phyloP scores from a whole-genome alignment of 1,140 invertebrate genomes.

The Lordiphosa collinella region DNA sequence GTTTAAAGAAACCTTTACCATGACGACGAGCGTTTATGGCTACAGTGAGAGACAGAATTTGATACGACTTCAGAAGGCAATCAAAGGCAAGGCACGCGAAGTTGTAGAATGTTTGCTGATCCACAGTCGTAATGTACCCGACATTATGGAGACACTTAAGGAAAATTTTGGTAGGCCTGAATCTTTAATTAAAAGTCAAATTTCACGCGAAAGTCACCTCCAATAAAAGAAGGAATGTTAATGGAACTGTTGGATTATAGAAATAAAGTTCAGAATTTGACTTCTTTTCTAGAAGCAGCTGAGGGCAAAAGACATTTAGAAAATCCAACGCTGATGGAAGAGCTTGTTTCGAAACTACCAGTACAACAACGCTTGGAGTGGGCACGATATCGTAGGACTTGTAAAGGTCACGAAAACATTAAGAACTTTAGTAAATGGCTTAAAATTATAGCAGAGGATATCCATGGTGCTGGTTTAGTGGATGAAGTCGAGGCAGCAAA shows the following conservation, averaged over 20 bases:
- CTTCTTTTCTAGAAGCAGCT: background rate
- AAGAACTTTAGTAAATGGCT: no score
- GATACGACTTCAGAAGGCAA: background rate
- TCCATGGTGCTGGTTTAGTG: no score
- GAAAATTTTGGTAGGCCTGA: background rate
- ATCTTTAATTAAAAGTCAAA: background rate
- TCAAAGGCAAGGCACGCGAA: background rate
- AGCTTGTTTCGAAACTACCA: no score
- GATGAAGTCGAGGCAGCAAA: no score
- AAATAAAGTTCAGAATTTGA: constrained; percentile 48
- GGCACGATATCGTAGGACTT: no score
- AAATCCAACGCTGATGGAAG: no score
- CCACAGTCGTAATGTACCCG: background rate
- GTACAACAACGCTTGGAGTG: no score
- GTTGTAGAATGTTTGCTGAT: background rate
- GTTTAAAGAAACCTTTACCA: background rate
- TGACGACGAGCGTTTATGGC: background rate
- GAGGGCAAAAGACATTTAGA: no score
- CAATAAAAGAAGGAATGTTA: background rate
- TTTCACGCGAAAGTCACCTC: background rate
- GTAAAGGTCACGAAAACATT: no score
- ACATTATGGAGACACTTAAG: background rate
- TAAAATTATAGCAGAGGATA: no score
- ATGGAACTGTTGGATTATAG: background rate
- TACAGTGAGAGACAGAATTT: background rate